Conservation (phyloP, 1,140 invertebrate genomes). For the Drosophila bocqueti region DNA sequence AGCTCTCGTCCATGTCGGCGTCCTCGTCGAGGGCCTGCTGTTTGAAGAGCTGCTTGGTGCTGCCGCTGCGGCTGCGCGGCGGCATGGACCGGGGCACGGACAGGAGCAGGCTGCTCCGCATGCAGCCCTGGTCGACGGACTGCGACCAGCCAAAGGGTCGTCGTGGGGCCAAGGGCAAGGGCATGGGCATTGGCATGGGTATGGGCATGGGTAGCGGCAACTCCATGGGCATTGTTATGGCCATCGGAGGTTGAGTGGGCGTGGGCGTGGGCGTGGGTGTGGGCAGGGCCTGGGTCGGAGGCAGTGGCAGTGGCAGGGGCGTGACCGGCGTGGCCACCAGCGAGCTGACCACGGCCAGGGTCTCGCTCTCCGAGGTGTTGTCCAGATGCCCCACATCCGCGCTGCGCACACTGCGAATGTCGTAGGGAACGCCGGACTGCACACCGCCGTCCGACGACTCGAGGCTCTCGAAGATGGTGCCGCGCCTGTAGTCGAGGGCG, state of each 20-base stretch:
- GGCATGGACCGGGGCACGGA: conserved; percentile 83
- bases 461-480: conserved; percentile 82
- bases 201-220: neutral
- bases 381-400: conserved; percentile 62
- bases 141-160: conserved; percentile 78
- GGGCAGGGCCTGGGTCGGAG: conserved; percentile 21
- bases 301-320: conserved; percentile 25
- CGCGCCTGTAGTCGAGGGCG: conserved; percentile 70
- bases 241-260: neutral
- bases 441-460: conserved; percentile 67
- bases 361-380: conserved; percentile 28
- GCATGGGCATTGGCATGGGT: conserved; percentile 4
- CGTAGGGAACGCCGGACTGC: conserved; percentile 30
- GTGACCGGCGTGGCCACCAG: conserved; percentile 38
- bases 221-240: conserved; percentile 9
- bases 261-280: neutral
- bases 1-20: conserved; percentile 80
- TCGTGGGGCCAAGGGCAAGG: conserved; percentile 40
- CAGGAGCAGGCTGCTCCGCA: conserved; percentile 69
- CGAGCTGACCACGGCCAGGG: conserved; percentile 58
- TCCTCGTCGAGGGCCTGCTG: conserved; percentile 84
- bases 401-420: conserved; percentile 78
- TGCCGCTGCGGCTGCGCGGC: conserved; percentile 83
- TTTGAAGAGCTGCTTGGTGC: conserved; percentile 84
- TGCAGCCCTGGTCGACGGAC: conserved; percentile 76